phyloP scores from a whole-genome alignment of 2,113 vertebrate genomes.

The Excalfactoria chinensis region DNA sequence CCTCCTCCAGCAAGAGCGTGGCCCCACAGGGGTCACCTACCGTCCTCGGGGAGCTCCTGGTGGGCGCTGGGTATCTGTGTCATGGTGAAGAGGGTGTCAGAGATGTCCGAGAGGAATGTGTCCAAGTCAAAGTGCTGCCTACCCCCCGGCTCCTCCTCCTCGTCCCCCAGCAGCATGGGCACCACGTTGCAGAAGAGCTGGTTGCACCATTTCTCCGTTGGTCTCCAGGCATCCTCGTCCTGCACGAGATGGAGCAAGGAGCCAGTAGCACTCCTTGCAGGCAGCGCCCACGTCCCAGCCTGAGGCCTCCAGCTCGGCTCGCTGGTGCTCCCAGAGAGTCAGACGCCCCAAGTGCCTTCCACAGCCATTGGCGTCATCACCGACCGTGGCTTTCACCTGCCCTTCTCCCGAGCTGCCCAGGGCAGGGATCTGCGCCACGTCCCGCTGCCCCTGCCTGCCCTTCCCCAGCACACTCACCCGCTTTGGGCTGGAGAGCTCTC shows the following conservation, averaged over 20 bases:
- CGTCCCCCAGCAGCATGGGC: constrained; percentile 79
- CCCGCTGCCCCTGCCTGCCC: too few relatives aligned
- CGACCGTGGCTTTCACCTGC: neutral
- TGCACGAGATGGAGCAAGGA: constrained; percentile 49
- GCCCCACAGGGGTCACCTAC: constrained; percentile 74
- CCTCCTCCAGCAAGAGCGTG: neutral
- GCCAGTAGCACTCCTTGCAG: accelerated
- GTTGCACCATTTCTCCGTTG: constrained; percentile 87
- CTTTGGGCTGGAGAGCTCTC: constrained; percentile 70
- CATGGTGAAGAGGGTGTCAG: constrained; percentile 98
- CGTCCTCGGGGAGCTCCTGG: constrained; percentile 78
- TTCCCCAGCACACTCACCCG: constrained; percentile 63
- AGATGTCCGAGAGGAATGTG: constrained; percentile 93
- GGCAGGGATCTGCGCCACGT: accelerated
- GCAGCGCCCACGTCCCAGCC: neutral
- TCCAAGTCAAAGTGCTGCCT: constrained; percentile 92
- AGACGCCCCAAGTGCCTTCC: neutral
- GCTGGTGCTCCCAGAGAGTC: neutral
- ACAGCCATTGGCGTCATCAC: neutral
- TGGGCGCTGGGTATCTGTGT: constrained; percentile 83
- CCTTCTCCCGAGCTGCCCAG: neutral
- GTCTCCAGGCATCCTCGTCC: constrained; percentile 81
- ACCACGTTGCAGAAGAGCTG: constrained; percentile 89
- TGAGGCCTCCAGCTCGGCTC: neutral
- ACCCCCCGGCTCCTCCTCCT: constrained; percentile 74